Base-by-base conservation (phyloP, 1,140 invertebrate genomes). In the Wiebesia pumilae region DNA sequence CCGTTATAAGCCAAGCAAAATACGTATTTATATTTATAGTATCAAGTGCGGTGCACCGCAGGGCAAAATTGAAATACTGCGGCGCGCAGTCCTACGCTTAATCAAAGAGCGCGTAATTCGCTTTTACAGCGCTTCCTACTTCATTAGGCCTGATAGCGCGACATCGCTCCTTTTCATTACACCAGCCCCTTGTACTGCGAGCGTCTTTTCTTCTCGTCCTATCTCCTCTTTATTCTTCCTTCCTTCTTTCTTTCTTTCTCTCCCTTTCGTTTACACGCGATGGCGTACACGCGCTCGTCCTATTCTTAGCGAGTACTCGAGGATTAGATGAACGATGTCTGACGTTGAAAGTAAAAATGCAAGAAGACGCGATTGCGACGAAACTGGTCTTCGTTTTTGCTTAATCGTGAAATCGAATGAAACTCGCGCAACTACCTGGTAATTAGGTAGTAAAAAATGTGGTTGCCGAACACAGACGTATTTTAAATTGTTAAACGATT, bases 91-190 rank as follows among this genome's bases (percentile, higher is more conserved):
- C 73, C 38, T 10, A 51, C 67, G 79, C 80, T 51, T 86, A 86
- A 86, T 86, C 85, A 86, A 86, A 86, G 85, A 86, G 80, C 85
- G 80, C 69, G 85, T 81, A 65, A 86, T 86, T 86, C 54, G 67
- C 79, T 81, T 81, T 81, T 86, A 86, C 79, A 30, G 78, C 79
- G 67, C 84, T 86, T 86, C 84, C 84, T 86, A 86, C 84, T 86
- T 86, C 84, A 86, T 86, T 81, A 86, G 78, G 9, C 78, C 40
- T 69, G 58, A 62, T 62, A 62, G 58, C 58, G 71, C 43, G 12
- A 43, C 9, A n/a, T 38, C 51, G 24, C 54, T 65, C 73, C 54
- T 65, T 84, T 65, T 84, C 69, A 82, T 82, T 83, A 75, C 81
- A 24, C 33, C 21, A 43, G 19, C 51, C 43, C 81, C 16, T 82